phyloP scores from a whole-genome alignment of 1,140 invertebrate species.

The Trinorchestia longiramus region DNA sequence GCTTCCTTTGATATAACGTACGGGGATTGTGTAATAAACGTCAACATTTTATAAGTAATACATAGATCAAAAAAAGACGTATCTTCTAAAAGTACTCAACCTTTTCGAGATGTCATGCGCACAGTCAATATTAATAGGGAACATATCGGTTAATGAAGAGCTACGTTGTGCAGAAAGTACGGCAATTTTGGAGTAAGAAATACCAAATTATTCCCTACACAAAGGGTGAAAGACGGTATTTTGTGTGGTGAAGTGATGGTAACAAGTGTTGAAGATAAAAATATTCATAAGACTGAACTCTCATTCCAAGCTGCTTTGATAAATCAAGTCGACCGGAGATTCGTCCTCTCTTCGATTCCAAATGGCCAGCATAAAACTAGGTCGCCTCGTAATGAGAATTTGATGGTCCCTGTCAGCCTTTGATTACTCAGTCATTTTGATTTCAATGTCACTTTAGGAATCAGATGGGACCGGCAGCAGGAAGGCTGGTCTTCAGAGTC shows the following conservation, averaged over 20 bases:
- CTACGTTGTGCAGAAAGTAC: no score
- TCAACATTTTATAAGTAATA: no score
- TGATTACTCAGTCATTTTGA: not conserved
- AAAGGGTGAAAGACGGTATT: not conserved
- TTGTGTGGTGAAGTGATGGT: not conserved
- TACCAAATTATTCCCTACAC: not conserved
- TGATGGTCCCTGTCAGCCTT: not conserved
- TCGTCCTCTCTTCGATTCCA: not conserved
- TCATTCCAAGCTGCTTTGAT: not conserved
- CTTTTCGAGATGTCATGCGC: no score
- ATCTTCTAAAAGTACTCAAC: no score
- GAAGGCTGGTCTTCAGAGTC: not conserved
- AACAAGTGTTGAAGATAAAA: not conserved
- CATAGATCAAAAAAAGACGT: no score
- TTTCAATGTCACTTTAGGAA: constrained; percentile 28
- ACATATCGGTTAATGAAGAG: no score
- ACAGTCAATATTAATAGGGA: no score
- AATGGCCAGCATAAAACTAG: not conserved
- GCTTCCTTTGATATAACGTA: no score
- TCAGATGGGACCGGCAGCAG: not conserved
- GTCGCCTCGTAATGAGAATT: constrained; percentile 30
- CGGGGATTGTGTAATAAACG: no score
- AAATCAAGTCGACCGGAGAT: not conserved
- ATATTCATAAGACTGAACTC: not conserved
- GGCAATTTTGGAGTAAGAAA: no score